Percentiles rank a stretch among this genome's conserved stretches.
Conservation (phyloP, 2,888 invertebrate genomes). For the Andrena bucephala region DNA sequence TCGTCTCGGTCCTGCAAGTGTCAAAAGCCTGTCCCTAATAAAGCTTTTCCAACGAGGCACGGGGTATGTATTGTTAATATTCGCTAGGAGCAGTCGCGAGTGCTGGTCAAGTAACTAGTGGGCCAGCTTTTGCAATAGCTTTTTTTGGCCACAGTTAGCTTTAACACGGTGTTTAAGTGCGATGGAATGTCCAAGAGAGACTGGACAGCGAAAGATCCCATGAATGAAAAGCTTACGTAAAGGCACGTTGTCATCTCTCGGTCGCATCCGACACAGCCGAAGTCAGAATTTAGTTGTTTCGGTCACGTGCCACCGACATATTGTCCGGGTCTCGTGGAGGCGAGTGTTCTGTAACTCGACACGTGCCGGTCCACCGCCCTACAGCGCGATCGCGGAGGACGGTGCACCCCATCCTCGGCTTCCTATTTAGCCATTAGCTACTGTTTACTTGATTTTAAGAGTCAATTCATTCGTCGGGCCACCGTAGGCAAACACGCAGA, state of each 20-base stretch:
- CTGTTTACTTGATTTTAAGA: constrained; percentile 79
- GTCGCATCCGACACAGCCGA: constrained; percentile 8
- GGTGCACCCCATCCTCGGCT: constrained; percentile 50
- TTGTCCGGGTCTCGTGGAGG: constrained; percentile 76
- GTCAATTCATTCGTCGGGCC: constrained; percentile 65
- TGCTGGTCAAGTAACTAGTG: not conserved
- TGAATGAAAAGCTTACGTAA: not conserved
- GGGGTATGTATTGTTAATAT: constrained; percentile 80
- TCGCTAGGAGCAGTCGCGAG: constrained; percentile 21
- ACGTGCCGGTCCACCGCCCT: constrained; percentile 79
- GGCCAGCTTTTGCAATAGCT: not conserved
- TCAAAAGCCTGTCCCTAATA: constrained; percentile 82
- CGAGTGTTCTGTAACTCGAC: constrained; percentile 81
- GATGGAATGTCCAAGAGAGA: no score
- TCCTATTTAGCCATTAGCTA: constrained; percentile 79
- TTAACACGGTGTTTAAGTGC: no score
- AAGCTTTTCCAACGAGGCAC: constrained; percentile 70
- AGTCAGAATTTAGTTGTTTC: constrained; percentile 62
- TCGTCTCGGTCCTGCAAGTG: constrained; percentile 84
- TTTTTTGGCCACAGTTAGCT: no score
- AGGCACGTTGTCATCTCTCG: constrained; percentile 19
- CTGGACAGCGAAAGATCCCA: not conserved
- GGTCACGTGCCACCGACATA: constrained; percentile 81
- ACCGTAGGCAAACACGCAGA: constrained; percentile 18
- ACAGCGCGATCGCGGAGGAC: constrained; percentile 55